These are phyloP conservation scores for Chloebia gouldiae DNA, from an alignment of 2,113 vertebrate species.

Conservation along the genomic window DNA sequence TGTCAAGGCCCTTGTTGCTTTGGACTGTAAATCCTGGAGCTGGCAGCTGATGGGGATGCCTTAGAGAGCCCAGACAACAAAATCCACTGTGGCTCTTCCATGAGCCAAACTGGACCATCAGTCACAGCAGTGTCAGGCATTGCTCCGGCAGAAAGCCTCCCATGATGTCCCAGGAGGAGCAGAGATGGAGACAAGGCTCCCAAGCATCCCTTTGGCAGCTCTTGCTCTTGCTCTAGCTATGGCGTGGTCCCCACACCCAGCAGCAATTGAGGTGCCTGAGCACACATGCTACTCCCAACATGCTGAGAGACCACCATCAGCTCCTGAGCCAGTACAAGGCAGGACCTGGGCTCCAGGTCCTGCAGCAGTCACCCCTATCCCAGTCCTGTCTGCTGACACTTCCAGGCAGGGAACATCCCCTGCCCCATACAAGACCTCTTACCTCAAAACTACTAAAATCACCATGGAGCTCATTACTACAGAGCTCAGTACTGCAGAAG, in stretches of 20 bases:
- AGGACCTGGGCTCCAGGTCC: neutral
- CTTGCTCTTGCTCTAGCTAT: neutral
- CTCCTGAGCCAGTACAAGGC: neutral
- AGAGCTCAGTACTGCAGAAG: neutral
- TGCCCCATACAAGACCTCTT: neutral
- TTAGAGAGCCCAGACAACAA: neutral
- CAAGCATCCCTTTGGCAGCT: neutral
- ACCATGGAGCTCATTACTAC: neutral
- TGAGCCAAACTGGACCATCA: neutral
- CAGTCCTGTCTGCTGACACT: neutral
- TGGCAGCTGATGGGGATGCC: neutral
- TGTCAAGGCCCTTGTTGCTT: neutral
- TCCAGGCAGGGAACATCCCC: neutral
- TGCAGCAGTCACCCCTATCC: neutral
- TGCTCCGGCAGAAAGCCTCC: neutral
- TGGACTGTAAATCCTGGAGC: neutral
- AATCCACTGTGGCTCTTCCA: neutral
- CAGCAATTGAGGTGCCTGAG: fast-evolving
- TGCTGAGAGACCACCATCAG: neutral
- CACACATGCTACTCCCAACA: neutral
- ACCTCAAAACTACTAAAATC: neutral
- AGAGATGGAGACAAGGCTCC: neutral
- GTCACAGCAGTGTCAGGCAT: neutral
- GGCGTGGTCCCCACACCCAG: too few species aligned
- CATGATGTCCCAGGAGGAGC: neutral